phyloP scores from a whole-genome alignment of 2,113 vertebrate genomes.

The Elephantulus edwardii region DNA sequence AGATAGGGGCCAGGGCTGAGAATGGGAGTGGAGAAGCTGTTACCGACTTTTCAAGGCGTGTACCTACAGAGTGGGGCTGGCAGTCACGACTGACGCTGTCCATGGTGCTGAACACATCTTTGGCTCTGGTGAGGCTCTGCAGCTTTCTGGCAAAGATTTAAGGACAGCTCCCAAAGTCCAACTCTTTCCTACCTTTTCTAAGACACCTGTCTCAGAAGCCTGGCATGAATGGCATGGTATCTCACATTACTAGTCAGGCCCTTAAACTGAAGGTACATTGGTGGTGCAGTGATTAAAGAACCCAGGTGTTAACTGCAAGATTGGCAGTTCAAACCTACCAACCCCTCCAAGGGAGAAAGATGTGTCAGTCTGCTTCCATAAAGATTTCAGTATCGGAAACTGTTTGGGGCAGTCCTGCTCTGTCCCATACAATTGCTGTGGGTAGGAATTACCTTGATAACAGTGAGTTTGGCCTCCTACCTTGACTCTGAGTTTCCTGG shows the following conservation, averaged over 20 bases:
- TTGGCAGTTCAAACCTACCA: neutral
- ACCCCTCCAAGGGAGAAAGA: neutral
- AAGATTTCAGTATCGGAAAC: neutral
- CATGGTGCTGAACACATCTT: conserved; percentile 58
- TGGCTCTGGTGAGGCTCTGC: neutral
- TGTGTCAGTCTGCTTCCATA: neutral
- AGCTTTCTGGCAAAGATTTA: conserved; percentile 22
- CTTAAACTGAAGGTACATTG: neutral
- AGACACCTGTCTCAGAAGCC: neutral
- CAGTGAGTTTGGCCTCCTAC: neutral
- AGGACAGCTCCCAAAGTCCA: conserved; percentile 25
- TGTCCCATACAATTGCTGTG: neutral
- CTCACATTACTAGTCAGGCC: neutral
- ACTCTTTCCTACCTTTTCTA: neutral
- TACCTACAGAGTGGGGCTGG: neutral
- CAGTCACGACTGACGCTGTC: conserved; percentile 3
- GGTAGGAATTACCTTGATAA: neutral
- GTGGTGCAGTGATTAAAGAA: neutral
- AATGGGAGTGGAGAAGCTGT: neutral
- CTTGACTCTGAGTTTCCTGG: neutral
- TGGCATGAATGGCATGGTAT: neutral
- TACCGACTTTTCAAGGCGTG: neutral
- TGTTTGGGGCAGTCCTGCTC: neutral
- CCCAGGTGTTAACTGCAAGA: neutral
- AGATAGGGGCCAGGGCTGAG: neutral